Conservation (phyloP, 30 jellyfish, hydroid and myxozoan genomes). For the Aurelia aurita region DNA sequence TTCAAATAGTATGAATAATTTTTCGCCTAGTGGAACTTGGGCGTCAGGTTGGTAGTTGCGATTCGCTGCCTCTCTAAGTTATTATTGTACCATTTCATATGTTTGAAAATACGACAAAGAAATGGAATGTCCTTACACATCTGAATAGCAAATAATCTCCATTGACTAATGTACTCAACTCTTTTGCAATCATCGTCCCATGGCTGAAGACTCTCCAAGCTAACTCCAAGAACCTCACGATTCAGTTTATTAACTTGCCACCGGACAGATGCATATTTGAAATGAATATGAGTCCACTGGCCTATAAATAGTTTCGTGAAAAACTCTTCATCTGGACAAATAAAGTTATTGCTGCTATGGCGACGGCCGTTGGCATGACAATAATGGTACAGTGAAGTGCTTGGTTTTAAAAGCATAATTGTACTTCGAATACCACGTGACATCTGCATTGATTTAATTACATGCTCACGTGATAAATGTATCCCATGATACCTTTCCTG, state of each 20-base stretch:
- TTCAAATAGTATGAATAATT: too few species aligned
- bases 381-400: conserved; percentile 19
- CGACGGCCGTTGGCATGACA: conserved; percentile 16
- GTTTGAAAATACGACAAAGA: background rate
- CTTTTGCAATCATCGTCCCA: conserved; percentile 59
- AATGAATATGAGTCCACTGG: conserved; percentile 74
- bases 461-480: conserved; percentile 50
- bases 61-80: too few species aligned
- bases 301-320: conserved; percentile 24
- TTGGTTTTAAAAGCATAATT: conserved; percentile 56
- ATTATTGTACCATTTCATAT: conserved; percentile 19
- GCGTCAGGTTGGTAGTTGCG: too few species aligned
- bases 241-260: conserved; percentile 54
- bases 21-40: too few species aligned
- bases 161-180: conserved; percentile 13
- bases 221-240: conserved; percentile 24
- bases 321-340: conserved; percentile 68
- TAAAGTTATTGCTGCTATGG: conserved; percentile 9
- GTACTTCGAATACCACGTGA: conserved; percentile 69
- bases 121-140: conserved; percentile 49
- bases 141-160: conserved; percentile 44
- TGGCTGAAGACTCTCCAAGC: conserved; percentile 47
- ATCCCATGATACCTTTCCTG: conserved; percentile 58
- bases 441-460: conserved; percentile 40
- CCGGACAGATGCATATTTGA: conserved; percentile 57